phyloP scores from a whole-genome alignment of 2,113 vertebrate genomes.

The Todiramphus chloris region DNA sequence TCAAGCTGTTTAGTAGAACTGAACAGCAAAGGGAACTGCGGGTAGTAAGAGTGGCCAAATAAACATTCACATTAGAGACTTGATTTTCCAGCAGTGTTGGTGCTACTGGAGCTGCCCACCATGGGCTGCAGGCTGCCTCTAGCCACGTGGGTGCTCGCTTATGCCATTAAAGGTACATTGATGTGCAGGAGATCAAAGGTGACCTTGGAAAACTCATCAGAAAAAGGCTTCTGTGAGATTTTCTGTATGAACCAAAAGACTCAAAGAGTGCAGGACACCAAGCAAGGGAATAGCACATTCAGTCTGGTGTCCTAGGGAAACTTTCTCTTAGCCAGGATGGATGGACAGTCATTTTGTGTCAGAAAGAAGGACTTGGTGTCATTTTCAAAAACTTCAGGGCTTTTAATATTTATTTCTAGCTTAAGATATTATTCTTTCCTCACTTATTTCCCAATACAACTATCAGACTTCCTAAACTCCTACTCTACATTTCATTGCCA shows the following conservation, averaged over 20 bases:
- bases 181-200: neutral
- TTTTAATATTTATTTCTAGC: neutral
- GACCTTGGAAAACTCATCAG: neutral
- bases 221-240: neutral
- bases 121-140: neutral
- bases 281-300: neutral
- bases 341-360: neutral
- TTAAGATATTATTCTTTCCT: neutral
- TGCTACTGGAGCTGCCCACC: neutral
- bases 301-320: neutral
- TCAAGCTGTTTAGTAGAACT: constrained; percentile 37
- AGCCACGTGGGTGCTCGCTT: neutral
- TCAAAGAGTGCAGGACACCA: accelerated
- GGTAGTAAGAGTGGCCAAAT: constrained; percentile 7
- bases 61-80: neutral
- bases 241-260: neutral
- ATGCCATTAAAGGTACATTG: neutral
- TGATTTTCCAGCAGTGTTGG: neutral
- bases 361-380: neutral
- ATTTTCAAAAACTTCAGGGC: neutral
- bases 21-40: constrained; percentile 6
- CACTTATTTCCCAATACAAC: neutral
- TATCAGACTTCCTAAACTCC: neutral
- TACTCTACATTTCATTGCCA: neutral
- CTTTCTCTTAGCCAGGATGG: neutral